Base-by-base conservation (phyloP, 2,888 invertebrate species). In the Acrocyrtus sp. region DNA sequence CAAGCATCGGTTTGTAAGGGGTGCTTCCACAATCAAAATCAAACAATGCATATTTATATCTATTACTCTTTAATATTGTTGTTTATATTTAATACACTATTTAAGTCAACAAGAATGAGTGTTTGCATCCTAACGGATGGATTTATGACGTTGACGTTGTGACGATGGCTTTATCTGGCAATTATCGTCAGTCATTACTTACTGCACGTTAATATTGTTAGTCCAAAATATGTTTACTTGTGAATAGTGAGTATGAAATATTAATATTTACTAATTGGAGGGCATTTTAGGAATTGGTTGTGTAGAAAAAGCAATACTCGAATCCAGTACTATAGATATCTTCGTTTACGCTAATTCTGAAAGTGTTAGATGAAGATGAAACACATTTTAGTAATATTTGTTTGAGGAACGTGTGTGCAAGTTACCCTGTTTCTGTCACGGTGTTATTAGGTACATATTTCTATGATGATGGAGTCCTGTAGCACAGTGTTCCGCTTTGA, bases 11-110 rank as follows among this genome's bases (percentile, higher is more conserved):
- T 8, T 12, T 8, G 6, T 34, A n/a, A 34, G 57, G 17, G 72
- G 72, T 72, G 72, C 72, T 72, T 19, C 58, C 63, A 72, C 72
- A 66, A 66, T 66, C 66, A 66, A 72, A 72, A n/a, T n/a, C n/a
- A n/a, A n/a, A 65, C 72, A 72, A 72, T 72, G 72, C 72, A 72
- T 61, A 67, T 39, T 15, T 48, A 60, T 34, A 34, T 12, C 34
- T 34, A 34, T 34, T 34, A 34, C 34, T 34, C 5, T 34, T 34
- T 60, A 68, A 60, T 51, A 43, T 61, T 60, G 58, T 51, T 67
- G n/a, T n/a, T n/a, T n/a, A n/a, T n/a, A n/a, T n/a, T 34, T 34
- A 34, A 34, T 34, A 34, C 34, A 34, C 34, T 34, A 34, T 8
- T 34, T 34, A 34, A 34, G 34, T 34, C 34, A 34, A 12, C n/a